Conservation (phyloP, 2,113 vertebrate species). For the Potamarius usumacintae region DNA sequence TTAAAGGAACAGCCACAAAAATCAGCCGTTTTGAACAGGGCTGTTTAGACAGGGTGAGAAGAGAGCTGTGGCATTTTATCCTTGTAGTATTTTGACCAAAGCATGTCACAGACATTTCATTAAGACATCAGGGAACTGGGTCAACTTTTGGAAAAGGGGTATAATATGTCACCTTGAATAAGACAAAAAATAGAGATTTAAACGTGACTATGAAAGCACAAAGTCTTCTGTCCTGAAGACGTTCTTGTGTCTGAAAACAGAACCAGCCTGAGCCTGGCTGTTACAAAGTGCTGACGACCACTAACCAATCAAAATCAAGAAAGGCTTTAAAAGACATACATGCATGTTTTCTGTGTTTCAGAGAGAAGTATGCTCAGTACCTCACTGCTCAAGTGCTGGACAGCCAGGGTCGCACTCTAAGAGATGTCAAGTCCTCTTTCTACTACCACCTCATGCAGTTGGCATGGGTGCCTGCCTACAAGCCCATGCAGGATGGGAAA, state of each 20-base stretch:
- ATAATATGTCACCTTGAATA: neutral
- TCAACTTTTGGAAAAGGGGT: no score
- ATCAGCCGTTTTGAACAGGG: no score
- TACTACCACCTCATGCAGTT: conserved; percentile 62
- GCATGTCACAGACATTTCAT: no score
- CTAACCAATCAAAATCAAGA: neutral
- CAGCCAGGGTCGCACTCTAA: conserved; percentile 58
- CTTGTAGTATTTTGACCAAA: no score
- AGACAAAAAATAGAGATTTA: neutral
- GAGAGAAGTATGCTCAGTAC: conserved; percentile 74
- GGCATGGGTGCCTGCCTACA: conserved; percentile 70
- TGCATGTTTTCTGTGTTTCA: conserved; percentile 46
- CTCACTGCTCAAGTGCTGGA: conserved; percentile 66
- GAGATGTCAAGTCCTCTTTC: conserved; percentile 70
- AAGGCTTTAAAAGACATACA: neutral
- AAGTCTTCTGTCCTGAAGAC: neutral
- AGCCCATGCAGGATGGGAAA: conserved; percentile 30
- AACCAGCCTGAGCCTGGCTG: neutral
- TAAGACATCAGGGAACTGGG: no score
- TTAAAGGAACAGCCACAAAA: no score
- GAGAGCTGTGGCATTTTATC: no score
- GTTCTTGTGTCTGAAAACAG: neutral
- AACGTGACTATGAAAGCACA: neutral
- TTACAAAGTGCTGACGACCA: neutral
- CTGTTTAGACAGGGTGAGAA: no score